Evolutionary conservation across 1,140 invertebrate species (phyloP), one percentile per base, ranked within the genome.

Genomic region (Micrasema minimum): DNA sequence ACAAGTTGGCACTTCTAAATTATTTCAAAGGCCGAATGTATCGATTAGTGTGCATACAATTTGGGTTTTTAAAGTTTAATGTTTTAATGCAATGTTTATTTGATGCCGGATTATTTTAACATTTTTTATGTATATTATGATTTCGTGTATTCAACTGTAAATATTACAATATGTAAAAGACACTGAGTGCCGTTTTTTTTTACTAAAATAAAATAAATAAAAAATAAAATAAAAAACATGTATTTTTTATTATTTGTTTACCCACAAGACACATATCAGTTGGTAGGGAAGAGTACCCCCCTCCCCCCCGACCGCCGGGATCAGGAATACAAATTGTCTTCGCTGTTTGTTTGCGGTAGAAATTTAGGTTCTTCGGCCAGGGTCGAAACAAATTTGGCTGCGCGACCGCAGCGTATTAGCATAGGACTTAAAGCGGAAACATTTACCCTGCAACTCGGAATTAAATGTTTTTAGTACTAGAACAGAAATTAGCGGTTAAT

Each of bases 261-360:
- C 16, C 37, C 14, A 61, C 57, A 41, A 18, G 57, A 12, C 57
- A 4, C 57, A 16, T 22, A 61, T 61, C 37, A 61, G 38, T 20
- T n/a, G 12, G 20, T 61, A 61, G 38, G 57, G 37, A 22, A 38
- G 10, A 59, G 55, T 38, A 59, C 55, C 55, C 10, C 7, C n/a
- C 3, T 16, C 9, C 38, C 26, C 26, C 26, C 7, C 26, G 7
- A 2, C 26, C 26, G 26, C 2, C 26, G 2, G 9, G 37, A 61
- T 61, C 57, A 16, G 7, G 14, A 38, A 61, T 61, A 61, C 57
- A 43, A 41, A 61, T 61, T 20, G 57, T 11, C 16, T 43, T 55
- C n/a, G 11, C 46, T 61, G 38, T 61, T 61, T 61, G 57, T 23
- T 61, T 61, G 57, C 35, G 57, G 57, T 41, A 16, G 9, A 20